A percentile compares a stretch with the other conserved stretches of the same genome.
Evolutionary conservation across 2,113 vertebrate genomes (phyloP).

Genomic region (Chitala chitala): DNA sequence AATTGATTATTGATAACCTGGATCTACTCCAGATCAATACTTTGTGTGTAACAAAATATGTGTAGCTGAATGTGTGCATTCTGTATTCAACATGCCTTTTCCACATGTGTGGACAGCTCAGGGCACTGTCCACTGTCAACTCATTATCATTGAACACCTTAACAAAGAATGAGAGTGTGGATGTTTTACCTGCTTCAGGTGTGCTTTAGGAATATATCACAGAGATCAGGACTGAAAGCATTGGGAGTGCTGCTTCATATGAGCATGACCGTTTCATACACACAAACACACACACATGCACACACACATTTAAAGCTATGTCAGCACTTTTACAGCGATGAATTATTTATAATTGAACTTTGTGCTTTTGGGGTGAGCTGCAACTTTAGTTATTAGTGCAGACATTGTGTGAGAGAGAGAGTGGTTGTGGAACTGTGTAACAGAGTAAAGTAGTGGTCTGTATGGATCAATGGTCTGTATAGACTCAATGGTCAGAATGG

Average conservation of each 20-base stretch:
- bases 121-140: neutral
- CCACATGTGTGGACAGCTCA: neutral
- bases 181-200: neutral
- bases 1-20: conserved; percentile 17
- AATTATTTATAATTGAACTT: conserved; percentile 48
- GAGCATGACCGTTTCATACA: neutral
- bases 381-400: no score
- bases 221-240: neutral
- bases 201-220: neutral
- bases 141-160: no score
- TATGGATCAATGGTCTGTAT: neutral
- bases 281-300: conserved; percentile 8
- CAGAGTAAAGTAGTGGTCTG: neutral
- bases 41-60: no score
- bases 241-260: neutral
- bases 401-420: no score
- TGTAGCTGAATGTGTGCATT: no score
- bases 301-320: conserved; percentile 37
- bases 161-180: no score
- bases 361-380: conserved; percentile 20
- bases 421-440: no score
- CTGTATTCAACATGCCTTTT: neutral
- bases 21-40: neutral
- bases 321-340: conserved; percentile 48
- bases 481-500: no score